Percentiles rank a stretch among this genome's conserved stretches.
Conservation (phyloP, 2,113 vertebrate species). For the Sceloporus undulatus region DNA sequence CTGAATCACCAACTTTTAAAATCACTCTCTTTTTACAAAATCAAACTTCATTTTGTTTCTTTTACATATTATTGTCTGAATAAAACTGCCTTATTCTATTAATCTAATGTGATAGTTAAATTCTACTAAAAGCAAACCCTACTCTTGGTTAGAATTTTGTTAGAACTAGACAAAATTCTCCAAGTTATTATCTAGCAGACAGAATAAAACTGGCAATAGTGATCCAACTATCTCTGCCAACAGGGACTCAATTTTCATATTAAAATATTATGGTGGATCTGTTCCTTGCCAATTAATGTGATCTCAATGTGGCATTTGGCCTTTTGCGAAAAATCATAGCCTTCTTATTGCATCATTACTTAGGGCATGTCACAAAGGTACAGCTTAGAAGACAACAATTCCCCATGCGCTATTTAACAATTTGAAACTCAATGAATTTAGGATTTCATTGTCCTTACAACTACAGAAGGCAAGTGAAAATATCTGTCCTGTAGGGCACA, state of each 20-base stretch:
- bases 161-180: not conserved
- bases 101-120: not conserved
- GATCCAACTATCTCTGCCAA: not conserved
- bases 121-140: not conserved
- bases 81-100: not conserved
- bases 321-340: slow-evolving; percentile 19
- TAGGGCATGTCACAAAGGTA: not conserved
- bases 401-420: slow-evolving; percentile 16
- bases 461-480: not conserved
- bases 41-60: not conserved
- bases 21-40: not conserved
- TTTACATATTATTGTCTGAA: not conserved
- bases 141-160: not conserved
- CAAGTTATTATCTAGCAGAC: slow-evolving; percentile 6
- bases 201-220: slow-evolving; percentile 30
- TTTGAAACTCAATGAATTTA: not conserved
- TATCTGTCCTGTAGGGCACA: not conserved
- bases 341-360: not conserved
- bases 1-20: not conserved
- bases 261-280: slow-evolving; percentile 51
- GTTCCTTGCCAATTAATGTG: slow-evolving; percentile 27
- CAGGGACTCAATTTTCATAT: slow-evolving; percentile 30
- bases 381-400: not conserved
- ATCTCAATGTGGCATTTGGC: slow-evolving; percentile 26
- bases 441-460: not conserved